phyloP scores from a whole-genome alignment of 2,888 invertebrate species.

The Trissolcus brochymenae region DNA sequence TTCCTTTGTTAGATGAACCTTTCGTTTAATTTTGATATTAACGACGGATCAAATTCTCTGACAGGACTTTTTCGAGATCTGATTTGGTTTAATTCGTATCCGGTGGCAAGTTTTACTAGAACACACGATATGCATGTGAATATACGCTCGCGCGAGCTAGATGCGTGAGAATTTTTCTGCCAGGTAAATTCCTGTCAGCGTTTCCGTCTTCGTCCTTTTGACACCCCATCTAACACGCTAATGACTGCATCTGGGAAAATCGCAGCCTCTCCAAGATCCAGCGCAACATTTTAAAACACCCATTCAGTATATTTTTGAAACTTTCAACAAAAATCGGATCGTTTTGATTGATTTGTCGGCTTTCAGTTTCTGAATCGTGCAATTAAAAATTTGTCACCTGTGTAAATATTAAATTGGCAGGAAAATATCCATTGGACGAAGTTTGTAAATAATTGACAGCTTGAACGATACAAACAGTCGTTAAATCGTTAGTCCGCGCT shows the following conservation, averaged over 20 bases:
- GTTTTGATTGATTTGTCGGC: not conserved
- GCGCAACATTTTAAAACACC: not conserved
- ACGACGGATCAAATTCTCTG: too few relatives aligned
- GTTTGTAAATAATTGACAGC: slow-evolving; percentile 16
- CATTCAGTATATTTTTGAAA: not conserved
- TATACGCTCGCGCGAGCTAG: slow-evolving; percentile 3
- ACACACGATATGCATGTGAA: slow-evolving; percentile 7
- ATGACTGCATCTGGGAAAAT: slow-evolving; percentile 3
- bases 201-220: slow-evolving; percentile 11
- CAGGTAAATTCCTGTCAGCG: not conserved
- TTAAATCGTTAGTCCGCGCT: slow-evolving; percentile 19
- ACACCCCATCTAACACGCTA: slow-evolving; percentile 8
- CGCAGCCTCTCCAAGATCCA: too few relatives aligned
- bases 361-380: not conserved
- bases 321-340: too few relatives aligned
- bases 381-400: not conserved
- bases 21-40: too few relatives aligned
- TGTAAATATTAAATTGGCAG: not conserved
- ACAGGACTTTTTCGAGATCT: too few relatives aligned
- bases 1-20: too few relatives aligned
- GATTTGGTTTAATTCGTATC: too few relatives aligned
- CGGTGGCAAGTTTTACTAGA: not conserved
- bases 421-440: not conserved
- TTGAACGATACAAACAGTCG: slow-evolving; percentile 7
- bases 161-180: slow-evolving; percentile 9